Evolutionary conservation across 2,113 vertebrate species (phyloP), one percentile per base, ranked within the genome.

Genomic region (Ceyx cyanopectus): DNA sequence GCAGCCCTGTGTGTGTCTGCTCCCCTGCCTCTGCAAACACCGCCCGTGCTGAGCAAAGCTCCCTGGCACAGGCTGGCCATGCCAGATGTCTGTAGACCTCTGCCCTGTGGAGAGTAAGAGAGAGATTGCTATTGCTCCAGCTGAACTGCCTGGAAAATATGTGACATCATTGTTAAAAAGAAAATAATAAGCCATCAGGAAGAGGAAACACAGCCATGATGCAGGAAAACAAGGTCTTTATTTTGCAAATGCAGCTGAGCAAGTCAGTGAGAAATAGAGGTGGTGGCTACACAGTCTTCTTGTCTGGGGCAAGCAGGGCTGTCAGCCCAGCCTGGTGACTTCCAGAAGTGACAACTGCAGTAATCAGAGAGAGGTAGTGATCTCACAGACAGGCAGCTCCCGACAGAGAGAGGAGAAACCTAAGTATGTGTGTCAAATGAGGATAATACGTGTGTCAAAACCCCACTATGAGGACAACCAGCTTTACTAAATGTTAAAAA

Each of bases 1-100:
- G 34, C 45, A 37, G 62, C 41, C 34, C 48, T 20, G 40, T 5
- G 24, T 67, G 34, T 10, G 69, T 30, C 2, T 5, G 62, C 41
- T 81, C 73, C 40, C 43, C 67, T 0, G 7, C 10, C 66, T 54
- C 68, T 46, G 24, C 73, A 70, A 83, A 83, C 68, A 51, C 26
- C 1, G 0, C 3, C 12, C 1, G 0, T 17, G 40, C 45, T 32
- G 62, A 87, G 51, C 48, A 58, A 34, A 83, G 74, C 82, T 87
- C 2, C 1, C 26, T 0, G 1, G 46, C 29, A 12, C 0, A 1
- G 30, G 17, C 61, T 29, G 73, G n/a, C 67, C 0, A 0, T 88
- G 86, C 80, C 86, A 74, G 69, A 17, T 43, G 79, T 53, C 83
- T 51, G 73, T 83, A 34, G 83, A 75, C 66, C 83, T 83, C 68